Evolutionary conservation across 1,140 invertebrate genomes (phyloP).

Genomic region (Tigriopus japonicus): DNA sequence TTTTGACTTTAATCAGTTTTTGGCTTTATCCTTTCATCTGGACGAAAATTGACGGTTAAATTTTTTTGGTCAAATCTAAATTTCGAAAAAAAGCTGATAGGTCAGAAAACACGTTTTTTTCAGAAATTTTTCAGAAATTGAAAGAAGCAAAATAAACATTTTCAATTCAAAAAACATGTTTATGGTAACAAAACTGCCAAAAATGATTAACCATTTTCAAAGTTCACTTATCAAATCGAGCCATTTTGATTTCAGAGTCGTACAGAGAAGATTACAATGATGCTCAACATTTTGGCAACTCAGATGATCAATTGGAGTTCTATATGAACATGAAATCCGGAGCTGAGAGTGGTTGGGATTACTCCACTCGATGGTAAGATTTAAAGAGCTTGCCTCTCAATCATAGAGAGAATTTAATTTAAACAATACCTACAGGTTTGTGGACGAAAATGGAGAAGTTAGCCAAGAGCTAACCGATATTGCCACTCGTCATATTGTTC

Average conservation of each 20-base stretch:
- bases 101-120: too few species aligned
- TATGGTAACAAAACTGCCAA: too few species aligned
- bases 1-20: too few species aligned
- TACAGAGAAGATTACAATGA: constrained; percentile 42
- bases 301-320: constrained; percentile 45
- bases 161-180: too few species aligned
- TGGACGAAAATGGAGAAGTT: constrained; percentile 21
- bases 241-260: constrained; percentile 34
- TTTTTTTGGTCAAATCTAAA: too few species aligned
- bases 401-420: background rate
- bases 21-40: too few species aligned
- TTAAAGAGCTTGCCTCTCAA: background rate
- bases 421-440: constrained; percentile 19
- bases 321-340: constrained; percentile 67
- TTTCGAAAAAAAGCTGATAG: too few species aligned
- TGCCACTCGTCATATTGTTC: background rate
- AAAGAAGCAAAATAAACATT: too few species aligned
- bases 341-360: constrained; percentile 88
- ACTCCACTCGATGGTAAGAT: constrained; percentile 78
- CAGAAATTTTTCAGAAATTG: too few species aligned
- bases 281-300: constrained; percentile 29
- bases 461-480: background rate
- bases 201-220: too few species aligned
- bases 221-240: background rate
- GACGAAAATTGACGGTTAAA: too few species aligned